Evolutionary conservation across 2,113 vertebrate species (phyloP).

Genomic region (Erythrolamprus reginae): DNA sequence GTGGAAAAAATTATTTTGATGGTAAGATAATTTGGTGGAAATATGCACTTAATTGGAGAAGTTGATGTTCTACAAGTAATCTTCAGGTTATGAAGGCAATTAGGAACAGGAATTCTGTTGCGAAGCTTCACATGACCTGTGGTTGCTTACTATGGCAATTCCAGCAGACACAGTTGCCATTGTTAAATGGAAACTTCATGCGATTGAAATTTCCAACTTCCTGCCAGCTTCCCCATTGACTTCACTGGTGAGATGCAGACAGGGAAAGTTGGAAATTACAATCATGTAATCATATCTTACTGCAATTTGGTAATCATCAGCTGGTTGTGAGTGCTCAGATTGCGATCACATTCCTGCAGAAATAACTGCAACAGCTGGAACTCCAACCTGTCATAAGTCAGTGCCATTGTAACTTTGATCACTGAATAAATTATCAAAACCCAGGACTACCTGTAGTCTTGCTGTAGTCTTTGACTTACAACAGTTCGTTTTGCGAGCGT

Average conservation of each 20-base stretch:
- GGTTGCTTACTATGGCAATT: background rate
- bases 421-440: background rate
- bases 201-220: background rate
- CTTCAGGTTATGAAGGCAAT: background rate
- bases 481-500: background rate
- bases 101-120: background rate
- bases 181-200: background rate
- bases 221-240: background rate
- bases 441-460: background rate
- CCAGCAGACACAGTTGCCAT: background rate
- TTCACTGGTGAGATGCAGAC: background rate
- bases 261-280: background rate
- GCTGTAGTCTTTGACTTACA: background rate
- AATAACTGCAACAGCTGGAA: background rate
- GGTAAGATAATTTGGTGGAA: background rate
- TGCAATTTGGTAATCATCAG: background rate
- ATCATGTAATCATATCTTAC: background rate
- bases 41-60: background rate
- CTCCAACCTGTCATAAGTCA: background rate
- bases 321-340: background rate
- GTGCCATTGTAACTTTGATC: background rate
- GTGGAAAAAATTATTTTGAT: background rate
- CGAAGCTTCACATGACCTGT: background rate
- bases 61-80: background rate
- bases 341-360: background rate